Percentiles rank a stretch among this genome's conserved stretches.
These are phyloP conservation scores for Tipula lateralis DNA, from an alignment of 2,888 invertebrate species.

Conservation along the genomic window DNA sequence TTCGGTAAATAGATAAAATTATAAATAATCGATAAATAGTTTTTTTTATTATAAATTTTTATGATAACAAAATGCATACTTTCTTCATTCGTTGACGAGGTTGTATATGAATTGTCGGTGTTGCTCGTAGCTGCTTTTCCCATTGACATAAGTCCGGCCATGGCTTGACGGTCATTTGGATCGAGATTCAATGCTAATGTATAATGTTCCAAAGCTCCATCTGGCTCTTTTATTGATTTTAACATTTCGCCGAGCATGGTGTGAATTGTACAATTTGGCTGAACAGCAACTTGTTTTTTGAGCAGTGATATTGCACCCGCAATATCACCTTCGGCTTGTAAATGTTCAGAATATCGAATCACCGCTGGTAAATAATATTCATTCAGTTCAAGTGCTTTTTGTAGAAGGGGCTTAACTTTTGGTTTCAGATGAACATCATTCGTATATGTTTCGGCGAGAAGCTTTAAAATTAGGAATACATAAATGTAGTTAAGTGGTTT, in stretches of 20 bases:
- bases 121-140: conserved; percentile 40
- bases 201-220: conserved; percentile 45
- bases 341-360: conserved; percentile 64
- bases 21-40: background rate
- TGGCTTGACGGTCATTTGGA: conserved; percentile 43
- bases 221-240: conserved; percentile 42
- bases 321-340: conserved; percentile 60
- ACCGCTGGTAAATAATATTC: conserved; percentile 68
- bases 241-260: conserved; percentile 45
- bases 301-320: conserved; percentile 65
- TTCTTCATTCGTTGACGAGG: conserved; percentile 41
- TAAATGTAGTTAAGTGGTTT: background rate
- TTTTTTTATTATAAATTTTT: background rate
- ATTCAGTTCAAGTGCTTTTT: conserved; percentile 68
- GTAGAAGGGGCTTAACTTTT: conserved; percentile 64
- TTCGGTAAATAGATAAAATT: background rate
- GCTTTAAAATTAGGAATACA: conserved; percentile 54
- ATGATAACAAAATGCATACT: background rate
- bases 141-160: conserved; percentile 44
- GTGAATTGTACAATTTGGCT: conserved; percentile 44
- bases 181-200: conserved; percentile 45
- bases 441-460: conserved; percentile 68
- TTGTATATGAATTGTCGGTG: conserved; percentile 36
- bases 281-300: conserved; percentile 55
- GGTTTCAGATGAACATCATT: conserved; percentile 54